Evolutionary conservation across 2,888 invertebrate genomes (phyloP), one percentile per base, ranked within the genome.

Genomic region (Conomelus anceps): DNA sequence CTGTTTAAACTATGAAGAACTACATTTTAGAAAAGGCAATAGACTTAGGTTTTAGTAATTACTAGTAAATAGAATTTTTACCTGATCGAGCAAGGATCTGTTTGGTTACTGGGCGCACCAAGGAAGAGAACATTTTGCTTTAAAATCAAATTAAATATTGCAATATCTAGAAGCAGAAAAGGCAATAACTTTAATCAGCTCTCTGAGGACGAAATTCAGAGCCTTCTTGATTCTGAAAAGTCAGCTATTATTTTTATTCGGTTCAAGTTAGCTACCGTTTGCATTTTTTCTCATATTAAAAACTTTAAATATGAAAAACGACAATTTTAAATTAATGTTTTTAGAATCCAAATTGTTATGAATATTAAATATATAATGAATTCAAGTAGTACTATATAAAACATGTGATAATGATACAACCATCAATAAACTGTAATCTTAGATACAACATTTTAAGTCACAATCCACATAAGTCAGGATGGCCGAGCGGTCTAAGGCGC

Each of bases 401-500:
- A n/a, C n/a, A n/a, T n/a, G n/a, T n/a, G n/a, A n/a, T n/a, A n/a
- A n/a, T n/a, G n/a, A n/a, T n/a, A n/a, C n/a, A n/a, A n/a, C n/a
- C n/a, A n/a, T n/a, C n/a, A n/a, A n/a, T n/a, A n/a, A 9, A 17
- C 34, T 34, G 13, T 34, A 34, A 11, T 34, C 34, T 34, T 6
- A 11, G 17, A 9, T 34, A 9, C 9, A 11, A 9, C 17, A 17
- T 34, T 34, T 34, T 34, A n/a, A 11, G 4, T 34, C 34, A 17
- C 34, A 11, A 41, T 41, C 41, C 20, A 63, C 63, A n/a, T 41
- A 41, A 22, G 96, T 96, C 96, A 96, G 96, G 96, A 96, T 96
- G 96, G 96, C 96, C 96, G 96, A 97, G 96, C 96, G 96, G 97
- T 97, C 96, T 96, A 97, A 97, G 96, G 97, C 97, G 97, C 94